Conservation (phyloP, 2,797 vertebrate species). For the Anniella stebbinsi region DNA sequence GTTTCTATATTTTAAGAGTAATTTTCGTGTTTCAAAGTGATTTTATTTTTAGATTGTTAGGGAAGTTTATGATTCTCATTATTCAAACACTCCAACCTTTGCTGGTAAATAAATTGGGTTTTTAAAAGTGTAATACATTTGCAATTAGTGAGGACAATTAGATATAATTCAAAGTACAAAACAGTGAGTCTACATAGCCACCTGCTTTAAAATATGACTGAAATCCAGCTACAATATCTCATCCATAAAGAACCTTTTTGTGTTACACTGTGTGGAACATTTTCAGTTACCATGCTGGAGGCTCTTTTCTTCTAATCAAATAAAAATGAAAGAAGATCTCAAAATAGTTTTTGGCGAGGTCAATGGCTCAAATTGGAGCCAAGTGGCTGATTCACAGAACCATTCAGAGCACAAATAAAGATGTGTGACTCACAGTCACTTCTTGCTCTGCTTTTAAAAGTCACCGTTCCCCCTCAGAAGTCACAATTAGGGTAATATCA, state of each 20-base stretch:
- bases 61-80: background rate
- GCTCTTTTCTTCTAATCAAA: constrained; percentile 6
- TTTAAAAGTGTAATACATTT: constrained; percentile 46
- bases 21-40: background rate
- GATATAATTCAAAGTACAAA: background rate
- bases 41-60: background rate
- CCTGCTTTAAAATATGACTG: constrained; percentile 30
- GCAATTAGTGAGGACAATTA: constrained; percentile 65
- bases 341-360: constrained; percentile 24
- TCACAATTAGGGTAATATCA: background rate
- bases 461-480: background rate
- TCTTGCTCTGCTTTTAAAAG: background rate
- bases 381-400: background rate
- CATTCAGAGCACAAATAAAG: background rate
- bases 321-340: constrained; percentile 8
- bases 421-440: background rate
- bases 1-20: background rate
- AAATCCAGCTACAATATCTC: background rate
- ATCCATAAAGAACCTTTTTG: constrained; percentile 42
- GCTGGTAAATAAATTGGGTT: background rate
- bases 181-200: background rate
- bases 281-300: background rate
- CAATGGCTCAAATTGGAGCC: constrained; percentile 18
- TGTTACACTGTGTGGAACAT: background rate
- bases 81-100: background rate